Evolutionary conservation across 2,113 vertebrate species (phyloP), one percentile per base, ranked within the genome.

Genomic region (Petaurus breviceps): DNA sequence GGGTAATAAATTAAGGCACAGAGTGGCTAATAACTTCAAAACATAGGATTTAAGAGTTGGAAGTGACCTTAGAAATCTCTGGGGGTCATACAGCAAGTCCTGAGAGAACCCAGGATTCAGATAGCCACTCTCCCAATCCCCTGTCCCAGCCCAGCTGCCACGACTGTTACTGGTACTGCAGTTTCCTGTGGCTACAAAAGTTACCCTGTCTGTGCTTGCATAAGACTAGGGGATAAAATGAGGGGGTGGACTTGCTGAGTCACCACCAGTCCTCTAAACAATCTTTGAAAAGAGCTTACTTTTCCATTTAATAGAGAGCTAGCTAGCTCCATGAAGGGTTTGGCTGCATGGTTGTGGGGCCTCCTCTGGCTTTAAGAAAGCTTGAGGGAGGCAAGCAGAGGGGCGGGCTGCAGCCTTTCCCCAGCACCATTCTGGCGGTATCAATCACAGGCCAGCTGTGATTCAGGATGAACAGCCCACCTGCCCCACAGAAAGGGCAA

Each of bases 361-460:
- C 68, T 84, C 16, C 68, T 84, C 68, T 84, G n/a, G 68, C 19
- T 84, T 43, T 5, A 84, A 84, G n/a, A 84, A 84, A 84, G n/a
- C n/a, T 43, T 43, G 68, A 84, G n/a, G 37, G 68, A 84, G 37
- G 68, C 37, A 84, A 43, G 68, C 68, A 22, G 5, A 84, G 68
- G 68, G 43, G 68, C n/a, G 19, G 16, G 68, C 68, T 84, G 68
- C 68, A 84, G 68, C 68, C 68, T 43, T n/a, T 43, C 68, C 68
- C 68, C n/a, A 43, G 68, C 68, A n/a, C 68, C 61, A 68, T 68
- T 37, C 28, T 68, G 61, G 61, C 3, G 4, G 19, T 84, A 84
- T 84, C 68, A 84, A 84, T 84, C 68, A 84, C n/a, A 84, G 68
- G n/a, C 68, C 68, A 84, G 68, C 68, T 84, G 68, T 84, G 68